These are phyloP conservation scores for Peromyscus leucopus DNA, from an alignment of 2,113 vertebrate genomes.

Conservation along the genomic window DNA sequence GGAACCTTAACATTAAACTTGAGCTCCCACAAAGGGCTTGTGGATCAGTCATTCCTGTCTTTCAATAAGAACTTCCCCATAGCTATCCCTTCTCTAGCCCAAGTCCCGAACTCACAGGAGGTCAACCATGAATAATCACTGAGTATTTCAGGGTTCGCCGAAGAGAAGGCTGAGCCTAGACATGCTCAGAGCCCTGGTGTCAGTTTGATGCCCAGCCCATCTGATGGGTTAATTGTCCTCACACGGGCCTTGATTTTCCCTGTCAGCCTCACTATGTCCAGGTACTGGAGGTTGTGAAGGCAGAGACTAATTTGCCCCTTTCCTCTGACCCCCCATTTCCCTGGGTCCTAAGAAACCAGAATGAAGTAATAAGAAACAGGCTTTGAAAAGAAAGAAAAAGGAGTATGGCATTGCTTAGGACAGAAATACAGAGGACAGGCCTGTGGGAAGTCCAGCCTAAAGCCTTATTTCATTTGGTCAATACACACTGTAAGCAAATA, in stretches of 20 bases:
- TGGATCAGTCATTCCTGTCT: neutral
- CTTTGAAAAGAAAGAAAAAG: neutral
- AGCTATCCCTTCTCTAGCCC: neutral
- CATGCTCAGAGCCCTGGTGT: neutral
- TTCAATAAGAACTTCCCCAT: neutral
- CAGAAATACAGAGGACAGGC: neutral
- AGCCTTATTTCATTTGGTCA: neutral
- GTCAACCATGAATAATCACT: neutral
- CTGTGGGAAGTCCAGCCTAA: neutral
- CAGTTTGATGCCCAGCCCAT: neutral
- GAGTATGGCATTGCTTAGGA: neutral
- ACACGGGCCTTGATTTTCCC: neutral
- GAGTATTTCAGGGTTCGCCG: neutral
- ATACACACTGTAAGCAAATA: neutral
- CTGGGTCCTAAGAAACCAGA: neutral
- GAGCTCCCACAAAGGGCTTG: neutral
- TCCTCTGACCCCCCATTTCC: neutral
- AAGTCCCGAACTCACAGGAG: neutral
- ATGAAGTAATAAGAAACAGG: neutral
- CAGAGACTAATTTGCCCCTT: neutral
- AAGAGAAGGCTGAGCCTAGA: neutral
- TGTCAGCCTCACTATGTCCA: neutral
- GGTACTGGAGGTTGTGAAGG: neutral
- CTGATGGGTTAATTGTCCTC: neutral
- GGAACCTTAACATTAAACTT: neutral